These are phyloP conservation scores for Pedicia rivosa DNA, from an alignment of 2,888 invertebrate genomes.

Conservation along the genomic window DNA sequence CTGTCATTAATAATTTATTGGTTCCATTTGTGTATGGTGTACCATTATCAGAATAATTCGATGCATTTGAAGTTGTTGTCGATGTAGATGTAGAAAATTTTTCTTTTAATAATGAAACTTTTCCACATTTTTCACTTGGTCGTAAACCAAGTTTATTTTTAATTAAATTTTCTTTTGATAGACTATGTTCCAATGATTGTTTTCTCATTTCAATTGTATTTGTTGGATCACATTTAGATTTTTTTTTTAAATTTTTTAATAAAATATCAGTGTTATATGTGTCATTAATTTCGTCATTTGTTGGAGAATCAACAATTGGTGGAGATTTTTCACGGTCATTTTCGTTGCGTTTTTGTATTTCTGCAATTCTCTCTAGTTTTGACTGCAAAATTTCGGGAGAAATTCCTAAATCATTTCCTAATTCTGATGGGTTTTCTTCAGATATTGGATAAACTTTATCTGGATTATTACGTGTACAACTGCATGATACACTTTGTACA, in stretches of 20 bases:
- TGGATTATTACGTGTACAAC: slow-evolving; percentile 1
- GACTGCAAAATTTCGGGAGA: slow-evolving; percentile 22
- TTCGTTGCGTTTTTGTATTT: no score
- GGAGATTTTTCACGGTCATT: slow-evolving; percentile 10
- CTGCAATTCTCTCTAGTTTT: slow-evolving; percentile 27
- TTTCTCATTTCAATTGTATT: slow-evolving; percentile 30
- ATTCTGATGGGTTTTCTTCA: slow-evolving; percentile 11
- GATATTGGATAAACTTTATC: slow-evolving; percentile 8
- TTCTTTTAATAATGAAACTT: slow-evolving; percentile 27
- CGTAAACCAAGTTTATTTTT: background rate
- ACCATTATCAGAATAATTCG: background rate
- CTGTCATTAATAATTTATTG: no score
- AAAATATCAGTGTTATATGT: no score
- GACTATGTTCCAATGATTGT: slow-evolving; percentile 27
- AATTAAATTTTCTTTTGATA: slow-evolving; percentile 15
- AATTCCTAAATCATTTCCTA: slow-evolving; percentile 20
- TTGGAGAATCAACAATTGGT: slow-evolving; percentile 21
- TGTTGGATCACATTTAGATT: slow-evolving; percentile 30
- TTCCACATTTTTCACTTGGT: slow-evolving; percentile 17
- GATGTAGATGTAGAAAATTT: slow-evolving; percentile 17
- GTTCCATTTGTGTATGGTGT: background rate
- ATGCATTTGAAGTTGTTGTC: background rate
- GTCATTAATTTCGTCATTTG: slow-evolving; percentile 21
- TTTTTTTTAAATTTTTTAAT: no score
- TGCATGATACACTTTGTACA: slow-evolving; percentile 8